Evolutionary conservation across 2,888 invertebrate species (phyloP), one percentile per base, ranked within the genome.

Genomic region (Mythimna vitellina): DNA sequence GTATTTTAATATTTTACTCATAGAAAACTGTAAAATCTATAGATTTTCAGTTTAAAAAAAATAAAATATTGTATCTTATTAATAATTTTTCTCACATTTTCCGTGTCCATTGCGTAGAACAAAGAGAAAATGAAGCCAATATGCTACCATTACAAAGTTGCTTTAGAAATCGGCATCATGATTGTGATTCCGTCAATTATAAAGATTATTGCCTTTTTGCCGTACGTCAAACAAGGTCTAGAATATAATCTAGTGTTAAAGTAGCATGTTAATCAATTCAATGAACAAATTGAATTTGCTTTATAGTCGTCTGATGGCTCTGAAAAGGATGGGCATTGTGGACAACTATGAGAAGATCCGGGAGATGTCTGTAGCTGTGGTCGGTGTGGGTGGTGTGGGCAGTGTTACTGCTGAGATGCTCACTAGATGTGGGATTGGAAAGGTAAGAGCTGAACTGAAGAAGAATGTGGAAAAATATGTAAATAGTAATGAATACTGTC

Each of bases 401-500:
- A 99, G 99, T 96, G 99, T 99, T 3, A 99, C 99, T 1, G 99
- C 99, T 56, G 99, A 99, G 96, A 99, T 99, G 99, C 96, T 99
- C 65, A 99, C 99, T 3, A 96, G 99, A 80, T 99, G 99, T 94
- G 99, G 99, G 1, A 98, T 99, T 83, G 99, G 99, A 80, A 99
- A 99, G 97, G 98, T 98, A 73, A 12, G 22, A 14, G 7, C 14
- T 14, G 46, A 46, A 46, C 6, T 46, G 17, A 46, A 20, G 46
- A 17, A 46, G 46, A 42, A 42, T 42, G 10, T 42, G 5, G 17
- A 46, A 42, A 42, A 46, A 46, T 46, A 46, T 46, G 5, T 38
- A 38, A 49, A 49, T 7, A 14, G 29, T 29, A 2, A 29, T 29
- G 29, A 29, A 29, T 29, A 29, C 29, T 29, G 29, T 29, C 29